Evolutionary conservation across 1,140 invertebrate genomes (phyloP).

Genomic region (Bicyclus anynana): DNA sequence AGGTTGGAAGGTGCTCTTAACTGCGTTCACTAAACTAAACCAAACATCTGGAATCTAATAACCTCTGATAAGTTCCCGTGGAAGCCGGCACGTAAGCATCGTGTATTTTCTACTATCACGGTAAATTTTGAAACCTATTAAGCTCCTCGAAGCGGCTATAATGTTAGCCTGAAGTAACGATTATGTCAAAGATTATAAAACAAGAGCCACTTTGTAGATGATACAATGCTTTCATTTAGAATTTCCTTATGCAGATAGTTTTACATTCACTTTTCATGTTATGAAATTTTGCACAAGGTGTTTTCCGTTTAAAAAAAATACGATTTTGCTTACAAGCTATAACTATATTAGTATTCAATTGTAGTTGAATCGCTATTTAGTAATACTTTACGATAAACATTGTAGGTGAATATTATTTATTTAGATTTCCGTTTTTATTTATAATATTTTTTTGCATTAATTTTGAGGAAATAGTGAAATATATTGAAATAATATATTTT

Average conservation of each 20-base stretch:
- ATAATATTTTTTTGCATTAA: too few relatives aligned
- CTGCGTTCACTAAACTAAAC: constrained; percentile 44
- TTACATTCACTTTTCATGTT: too few relatives aligned
- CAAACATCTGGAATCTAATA: constrained; percentile 55
- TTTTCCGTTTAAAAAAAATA: too few relatives aligned
- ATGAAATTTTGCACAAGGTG: too few relatives aligned
- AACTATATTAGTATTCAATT: too few relatives aligned
- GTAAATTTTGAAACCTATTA: constrained; percentile 75
- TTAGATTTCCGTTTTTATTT: too few relatives aligned
- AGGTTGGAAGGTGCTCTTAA: constrained; percentile 6
- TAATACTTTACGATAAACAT: too few relatives aligned
- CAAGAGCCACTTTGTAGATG: not conserved
- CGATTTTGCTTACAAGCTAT: too few relatives aligned
- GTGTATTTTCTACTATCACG: constrained; percentile 71
- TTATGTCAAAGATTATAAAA: constrained; percentile 62
- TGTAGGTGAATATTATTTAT: too few relatives aligned
- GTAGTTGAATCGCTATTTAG: too few relatives aligned
- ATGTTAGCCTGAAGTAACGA: constrained; percentile 72
- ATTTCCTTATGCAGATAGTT: not conserved
- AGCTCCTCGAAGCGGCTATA: constrained; percentile 71
- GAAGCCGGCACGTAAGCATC: constrained; percentile 58
- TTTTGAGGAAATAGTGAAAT: too few relatives aligned
- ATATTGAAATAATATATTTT: too few relatives aligned
- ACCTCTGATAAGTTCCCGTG: constrained; percentile 53
- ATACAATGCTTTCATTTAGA: not conserved